phyloP scores from a whole-genome alignment of 2,113 vertebrate species.

The Lasiurus borealis region DNA sequence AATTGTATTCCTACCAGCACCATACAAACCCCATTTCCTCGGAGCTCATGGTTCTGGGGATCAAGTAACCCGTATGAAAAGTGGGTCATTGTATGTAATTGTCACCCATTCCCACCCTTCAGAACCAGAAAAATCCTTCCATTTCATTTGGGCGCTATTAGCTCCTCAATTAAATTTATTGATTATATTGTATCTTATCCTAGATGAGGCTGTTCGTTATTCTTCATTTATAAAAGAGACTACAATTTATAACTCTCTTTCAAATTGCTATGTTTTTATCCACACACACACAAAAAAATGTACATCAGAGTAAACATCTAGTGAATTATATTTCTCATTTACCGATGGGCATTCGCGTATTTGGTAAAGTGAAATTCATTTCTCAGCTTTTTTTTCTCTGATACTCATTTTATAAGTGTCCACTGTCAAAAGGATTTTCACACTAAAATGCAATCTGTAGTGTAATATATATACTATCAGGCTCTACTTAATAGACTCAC shows the following conservation, averaged over 20 bases:
- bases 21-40: background rate
- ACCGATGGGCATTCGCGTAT: conserved; percentile 72
- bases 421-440: conserved; percentile 76
- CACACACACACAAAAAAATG: background rate
- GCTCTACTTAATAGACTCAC: conserved; percentile 75
- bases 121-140: background rate
- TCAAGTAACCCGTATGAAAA: background rate
- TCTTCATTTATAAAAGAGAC: conserved; percentile 72
- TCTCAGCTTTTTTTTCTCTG: conserved; percentile 67
- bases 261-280: conserved; percentile 66
- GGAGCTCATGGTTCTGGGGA: background rate
- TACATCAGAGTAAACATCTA: conserved; percentile 71
- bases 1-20: background rate
- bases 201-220: conserved; percentile 63
- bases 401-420: conserved; percentile 72
- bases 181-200: conserved; percentile 44
- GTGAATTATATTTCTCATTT: conserved; percentile 78
- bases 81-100: background rate
- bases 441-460: conserved; percentile 75
- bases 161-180: conserved; percentile 26
- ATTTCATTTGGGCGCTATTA: conserved; percentile 43
- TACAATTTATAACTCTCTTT: conserved; percentile 68
- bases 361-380: conserved; percentile 76
- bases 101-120: background rate
- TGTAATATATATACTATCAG: conserved; percentile 84